Evolutionary conservation across 2,797 vertebrate species (phyloP), one percentile per base, ranked within the genome.

Genomic region (Clarias pachynema): DNA sequence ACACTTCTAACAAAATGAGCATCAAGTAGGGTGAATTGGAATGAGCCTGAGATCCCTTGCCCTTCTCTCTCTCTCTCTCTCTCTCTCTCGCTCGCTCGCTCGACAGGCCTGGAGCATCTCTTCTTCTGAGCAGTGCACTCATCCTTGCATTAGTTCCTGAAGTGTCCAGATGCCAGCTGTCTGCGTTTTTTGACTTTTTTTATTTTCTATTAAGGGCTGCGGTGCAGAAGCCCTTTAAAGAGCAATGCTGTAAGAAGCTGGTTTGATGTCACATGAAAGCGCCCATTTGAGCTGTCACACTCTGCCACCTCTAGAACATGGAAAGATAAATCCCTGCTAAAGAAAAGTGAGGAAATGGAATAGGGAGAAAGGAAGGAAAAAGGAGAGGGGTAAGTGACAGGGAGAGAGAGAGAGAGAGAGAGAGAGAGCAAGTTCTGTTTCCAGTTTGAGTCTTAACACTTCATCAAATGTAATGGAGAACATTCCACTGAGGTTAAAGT

Each of bases 391-490:
- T 15, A 29, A n/a, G 59, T 16, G 56, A 2, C 18, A 5, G 70
- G n/a, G 82, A 29, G 57, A 60, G 31, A n/a, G 82, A 44, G n/a
- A 24, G 56, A 56, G 14, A 72, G 57, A 63, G 34, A 74, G 75
- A 85, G 82, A 84, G 44, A 31, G 82, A 91, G 62, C 89, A 57
- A 34, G 63, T 53, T 79, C 79, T 73, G 63, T 69, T 83, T 69
- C 91, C 84, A 87, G 91, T 87, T 88, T 84, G 86, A 88, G 87
- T 83, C 89, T 88, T 88, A 91, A 88, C 73, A 86, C 89, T 91
- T 92, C 92, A 94, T 95, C 93, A 94, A 92, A 94, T 90, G 87
- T 92, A 90, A 66, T 86, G 89, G 82, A 84, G 83, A 82, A 86
- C 18, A 40, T 77, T 91, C 90, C 89, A 89, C 81, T 88, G 89